A percentile compares a stretch with the other conserved stretches of the same genome.
Evolutionary conservation across 2,113 vertebrate species (phyloP).

Genomic region (Leucopsar rothschildi): DNA sequence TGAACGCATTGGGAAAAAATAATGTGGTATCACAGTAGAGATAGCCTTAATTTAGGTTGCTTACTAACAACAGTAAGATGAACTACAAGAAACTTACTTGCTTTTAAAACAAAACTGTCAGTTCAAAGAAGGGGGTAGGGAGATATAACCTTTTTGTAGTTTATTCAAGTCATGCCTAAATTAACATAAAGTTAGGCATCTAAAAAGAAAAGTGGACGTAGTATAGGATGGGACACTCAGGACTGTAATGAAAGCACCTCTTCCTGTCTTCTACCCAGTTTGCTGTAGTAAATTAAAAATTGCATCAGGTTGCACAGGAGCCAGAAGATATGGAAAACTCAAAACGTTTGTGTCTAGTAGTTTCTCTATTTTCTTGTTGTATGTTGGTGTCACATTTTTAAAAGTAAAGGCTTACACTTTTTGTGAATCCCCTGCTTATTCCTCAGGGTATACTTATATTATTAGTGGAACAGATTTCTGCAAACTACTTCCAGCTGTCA

Average conservation of each 20-base stretch:
- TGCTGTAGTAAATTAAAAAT: background rate
- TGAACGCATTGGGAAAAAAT: background rate
- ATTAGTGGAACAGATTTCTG: background rate
- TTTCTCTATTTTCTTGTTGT: background rate
- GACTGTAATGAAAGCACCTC: background rate
- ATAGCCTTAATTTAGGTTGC: background rate
- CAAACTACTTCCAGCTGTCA: background rate
- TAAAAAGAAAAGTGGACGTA: background rate
- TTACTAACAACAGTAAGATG: background rate
- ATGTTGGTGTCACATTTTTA: background rate
- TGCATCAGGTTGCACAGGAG: background rate
- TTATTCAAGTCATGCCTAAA: background rate
- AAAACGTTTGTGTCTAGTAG: background rate
- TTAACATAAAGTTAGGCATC: background rate
- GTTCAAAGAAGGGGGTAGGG: rapidly evolving
- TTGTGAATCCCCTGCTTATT: background rate
- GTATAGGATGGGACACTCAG: background rate
- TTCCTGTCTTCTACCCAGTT: background rate
- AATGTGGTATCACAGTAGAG: background rate
- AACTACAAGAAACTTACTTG: background rate
- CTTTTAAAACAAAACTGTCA: background rate
- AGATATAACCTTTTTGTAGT: background rate
- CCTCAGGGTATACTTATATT: background rate
- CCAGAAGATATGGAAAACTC: background rate
- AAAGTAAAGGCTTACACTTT: background rate